Evolutionary conservation across 2,888 invertebrate genomes (phyloP).

Genomic region (Allygus modestus): DNA sequence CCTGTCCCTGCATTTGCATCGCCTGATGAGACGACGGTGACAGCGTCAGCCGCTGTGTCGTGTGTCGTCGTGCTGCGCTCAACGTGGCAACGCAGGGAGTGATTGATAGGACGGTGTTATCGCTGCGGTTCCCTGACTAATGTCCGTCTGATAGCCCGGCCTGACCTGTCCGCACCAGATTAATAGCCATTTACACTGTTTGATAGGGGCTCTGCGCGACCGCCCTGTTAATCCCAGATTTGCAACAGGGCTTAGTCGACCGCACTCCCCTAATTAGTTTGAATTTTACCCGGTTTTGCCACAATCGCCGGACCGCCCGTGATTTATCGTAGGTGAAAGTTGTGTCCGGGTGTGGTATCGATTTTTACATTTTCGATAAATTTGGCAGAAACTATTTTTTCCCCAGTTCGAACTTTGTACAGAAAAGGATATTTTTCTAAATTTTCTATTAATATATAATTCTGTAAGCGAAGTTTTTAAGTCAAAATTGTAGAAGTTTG

Average conservation of each 20-base stretch:
- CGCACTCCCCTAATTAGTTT: slow-evolving; percentile 49
- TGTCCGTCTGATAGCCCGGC: background rate
- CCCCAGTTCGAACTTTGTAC: too few relatives aligned
- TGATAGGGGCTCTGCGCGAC: slow-evolving; percentile 59
- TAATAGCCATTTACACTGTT: slow-evolving; percentile 64
- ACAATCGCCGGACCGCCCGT: slow-evolving; percentile 11
- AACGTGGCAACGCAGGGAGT: background rate
- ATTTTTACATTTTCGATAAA: too few relatives aligned
- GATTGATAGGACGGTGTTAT: slow-evolving; percentile 7
- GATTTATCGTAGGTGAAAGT: too few relatives aligned
- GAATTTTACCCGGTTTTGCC: slow-evolving; percentile 25
- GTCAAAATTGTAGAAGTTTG: too few relatives aligned
- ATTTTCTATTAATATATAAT: too few relatives aligned
- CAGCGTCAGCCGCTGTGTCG: too few relatives aligned
- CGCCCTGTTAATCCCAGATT: slow-evolving; percentile 60
- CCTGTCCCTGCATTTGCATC: too few relatives aligned
- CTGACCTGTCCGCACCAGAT: slow-evolving; percentile 57
- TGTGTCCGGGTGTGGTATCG: too few relatives aligned
- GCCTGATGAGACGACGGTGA: too few relatives aligned
- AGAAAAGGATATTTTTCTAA: too few relatives aligned
- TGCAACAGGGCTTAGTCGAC: slow-evolving; percentile 46
- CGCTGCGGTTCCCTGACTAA: slow-evolving; percentile 25
- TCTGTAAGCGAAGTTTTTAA: too few relatives aligned
- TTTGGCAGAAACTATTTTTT: too few relatives aligned
- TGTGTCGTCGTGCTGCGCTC: background rate